Conservation (phyloP, 23 tunicate genomes). For the Halocynthia aurantium region DNA sequence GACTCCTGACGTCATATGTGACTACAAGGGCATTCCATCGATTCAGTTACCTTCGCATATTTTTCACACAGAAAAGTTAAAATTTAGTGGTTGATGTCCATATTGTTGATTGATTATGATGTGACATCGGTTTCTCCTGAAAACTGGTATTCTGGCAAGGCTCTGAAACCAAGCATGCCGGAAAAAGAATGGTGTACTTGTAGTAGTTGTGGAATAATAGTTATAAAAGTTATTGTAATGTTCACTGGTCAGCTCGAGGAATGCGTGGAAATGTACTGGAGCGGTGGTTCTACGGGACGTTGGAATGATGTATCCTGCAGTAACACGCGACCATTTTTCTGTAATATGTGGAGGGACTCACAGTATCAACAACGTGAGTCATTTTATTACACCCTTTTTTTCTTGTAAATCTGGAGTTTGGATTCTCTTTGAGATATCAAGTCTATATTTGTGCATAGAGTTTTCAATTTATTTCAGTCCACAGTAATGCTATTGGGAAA, state of each 20-base stretch:
- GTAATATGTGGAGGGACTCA: conserved; percentile 39
- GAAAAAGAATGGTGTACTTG: background rate
- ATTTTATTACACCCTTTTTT: conserved; percentile 9
- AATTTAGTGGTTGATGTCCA: too few relatives aligned
- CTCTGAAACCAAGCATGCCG: too few relatives aligned
- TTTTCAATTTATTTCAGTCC: too few relatives aligned
- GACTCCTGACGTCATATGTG: background rate
- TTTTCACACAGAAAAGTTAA: background rate
- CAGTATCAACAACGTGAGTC: conserved; percentile 32
- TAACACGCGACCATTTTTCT: conserved; percentile 52
- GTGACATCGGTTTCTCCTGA: too few relatives aligned
- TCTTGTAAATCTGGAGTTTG: too few relatives aligned
- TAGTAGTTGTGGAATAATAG: background rate
- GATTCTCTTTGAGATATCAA: too few relatives aligned
- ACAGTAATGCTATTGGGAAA: too few relatives aligned
- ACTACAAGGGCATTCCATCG: background rate
- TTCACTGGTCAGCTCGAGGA: conserved; percentile 33
- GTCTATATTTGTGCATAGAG: too few relatives aligned
- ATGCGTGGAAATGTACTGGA: conserved; percentile 53
- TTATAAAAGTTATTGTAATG: background rate
- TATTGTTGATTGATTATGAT: too few relatives aligned
- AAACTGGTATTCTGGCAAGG: too few relatives aligned
- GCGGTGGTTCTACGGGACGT: conserved; percentile 32
- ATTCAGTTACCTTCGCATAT: background rate
- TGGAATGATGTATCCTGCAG: conserved; percentile 60